phyloP scores from a whole-genome alignment of 2,113 vertebrate species.

The Pholis gunnellus region DNA sequence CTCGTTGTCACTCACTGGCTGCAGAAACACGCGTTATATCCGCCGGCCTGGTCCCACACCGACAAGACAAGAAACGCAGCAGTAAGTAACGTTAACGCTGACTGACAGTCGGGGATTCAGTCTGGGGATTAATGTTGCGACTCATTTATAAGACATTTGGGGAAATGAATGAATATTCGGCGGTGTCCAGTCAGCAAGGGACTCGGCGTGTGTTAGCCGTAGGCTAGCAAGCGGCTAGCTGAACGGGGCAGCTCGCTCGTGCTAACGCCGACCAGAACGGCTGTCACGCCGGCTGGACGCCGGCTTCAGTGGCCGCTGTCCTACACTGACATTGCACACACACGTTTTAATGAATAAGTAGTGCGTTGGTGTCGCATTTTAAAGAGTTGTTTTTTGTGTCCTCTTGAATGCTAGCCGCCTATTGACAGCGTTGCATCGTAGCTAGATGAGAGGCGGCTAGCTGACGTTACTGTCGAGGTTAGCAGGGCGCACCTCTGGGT shows the following conservation, averaged over 20 bases:
- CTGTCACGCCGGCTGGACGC: slow-evolving; percentile 33
- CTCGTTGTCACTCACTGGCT: slow-evolving; percentile 48
- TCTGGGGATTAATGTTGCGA: fast-evolving
- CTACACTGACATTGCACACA: background rate
- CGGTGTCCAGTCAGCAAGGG: background rate
- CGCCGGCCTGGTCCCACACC: slow-evolving; percentile 37
- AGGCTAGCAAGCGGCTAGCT: slow-evolving; percentile 45
- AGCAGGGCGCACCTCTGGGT: slow-evolving; percentile 37
- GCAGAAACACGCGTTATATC: slow-evolving; percentile 57
- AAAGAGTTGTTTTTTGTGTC: background rate
- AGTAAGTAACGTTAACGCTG: slow-evolving; percentile 64
- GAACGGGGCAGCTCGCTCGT: slow-evolving; percentile 19
- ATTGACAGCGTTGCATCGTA: background rate
- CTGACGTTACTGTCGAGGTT: slow-evolving; percentile 40
- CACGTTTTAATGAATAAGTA: no score
- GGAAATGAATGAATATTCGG: background rate
- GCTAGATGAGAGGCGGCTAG: slow-evolving; percentile 35
- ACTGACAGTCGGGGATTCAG: background rate
- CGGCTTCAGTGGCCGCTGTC: background rate
- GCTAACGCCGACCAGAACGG: slow-evolving; percentile 13
- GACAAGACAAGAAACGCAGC: slow-evolving; percentile 12
- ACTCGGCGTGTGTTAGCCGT: slow-evolving; percentile 41
- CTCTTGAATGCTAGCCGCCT: background rate
- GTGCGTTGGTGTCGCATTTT: background rate
- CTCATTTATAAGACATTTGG: background rate